Evolutionary conservation across 2,113 vertebrate species (phyloP).

Genomic region (Choloepus hoffmanni): DNA sequence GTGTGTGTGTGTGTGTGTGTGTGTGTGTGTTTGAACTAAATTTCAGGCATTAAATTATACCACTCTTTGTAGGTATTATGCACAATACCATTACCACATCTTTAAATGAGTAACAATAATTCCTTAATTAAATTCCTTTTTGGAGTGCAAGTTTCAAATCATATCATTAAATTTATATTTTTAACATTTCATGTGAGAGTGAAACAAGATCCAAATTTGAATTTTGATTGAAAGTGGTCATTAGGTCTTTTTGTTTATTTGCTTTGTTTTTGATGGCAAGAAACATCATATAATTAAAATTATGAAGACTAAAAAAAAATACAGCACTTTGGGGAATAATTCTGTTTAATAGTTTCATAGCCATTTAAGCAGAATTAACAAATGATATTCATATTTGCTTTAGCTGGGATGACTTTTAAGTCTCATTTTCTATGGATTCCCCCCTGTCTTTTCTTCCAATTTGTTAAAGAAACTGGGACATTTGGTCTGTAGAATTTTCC

Average conservation of each 20-base stretch:
- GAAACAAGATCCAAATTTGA: constrained; percentile 23
- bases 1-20: too few species aligned
- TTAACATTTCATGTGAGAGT: neutral
- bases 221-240: neutral
- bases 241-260: neutral
- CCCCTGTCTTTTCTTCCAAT: neutral
- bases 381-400: constrained; percentile 21
- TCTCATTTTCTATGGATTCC: neutral
- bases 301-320: constrained; percentile 17
- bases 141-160: neutral
- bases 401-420: neutral
- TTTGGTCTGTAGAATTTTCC: constrained; percentile 15
- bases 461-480: neutral
- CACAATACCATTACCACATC: neutral
- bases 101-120: neutral
- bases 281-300: neutral
- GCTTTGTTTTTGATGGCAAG: constrained; percentile 7
- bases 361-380: neutral
- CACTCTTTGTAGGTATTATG: neutral
- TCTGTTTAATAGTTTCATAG: neutral
- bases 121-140: neutral
- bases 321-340: neutral
- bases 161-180: neutral
- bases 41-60: neutral
- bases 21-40: neutral